Percentiles rank a stretch among this genome's conserved stretches.
Evolutionary conservation across 2,113 vertebrate species (phyloP).

Genomic region (Myotis davidii): DNA sequence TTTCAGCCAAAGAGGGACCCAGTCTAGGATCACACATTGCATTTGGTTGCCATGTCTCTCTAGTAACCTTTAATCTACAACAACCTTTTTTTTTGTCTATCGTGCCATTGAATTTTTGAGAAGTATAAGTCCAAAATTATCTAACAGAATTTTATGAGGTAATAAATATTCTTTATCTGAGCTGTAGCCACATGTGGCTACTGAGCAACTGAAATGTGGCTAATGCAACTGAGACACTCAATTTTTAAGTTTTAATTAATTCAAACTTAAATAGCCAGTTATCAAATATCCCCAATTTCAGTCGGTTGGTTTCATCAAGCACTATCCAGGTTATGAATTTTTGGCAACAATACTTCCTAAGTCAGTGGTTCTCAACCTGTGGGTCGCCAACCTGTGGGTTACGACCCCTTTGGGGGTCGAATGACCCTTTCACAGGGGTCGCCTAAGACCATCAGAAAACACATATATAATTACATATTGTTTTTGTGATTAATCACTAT

Average conservation of each 20-base stretch:
- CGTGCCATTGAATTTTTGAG: neutral
- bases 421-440: no score
- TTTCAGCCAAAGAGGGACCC: neutral
- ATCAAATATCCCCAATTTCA: neutral
- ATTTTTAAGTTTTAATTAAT: conserved; percentile 29
- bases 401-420: no score
- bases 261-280: conserved; percentile 18
- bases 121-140: neutral
- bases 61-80: neutral
- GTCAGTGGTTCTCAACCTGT: neutral
- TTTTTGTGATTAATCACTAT: no score
- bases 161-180: neutral
- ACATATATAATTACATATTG: no score
- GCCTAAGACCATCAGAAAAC: no score
- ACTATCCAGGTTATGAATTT: conserved; percentile 2
- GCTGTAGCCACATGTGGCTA: neutral
- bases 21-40: neutral
- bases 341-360: neutral
- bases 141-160: neutral
- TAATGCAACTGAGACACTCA: neutral
- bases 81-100: neutral
- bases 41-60: neutral
- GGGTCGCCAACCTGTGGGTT: no score
- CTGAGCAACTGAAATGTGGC: neutral
- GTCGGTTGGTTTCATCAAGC: conserved; percentile 10